Evolutionary conservation across 2,888 invertebrate genomes (phyloP).

Genomic region (Chrysotoxum bicinctum): DNA sequence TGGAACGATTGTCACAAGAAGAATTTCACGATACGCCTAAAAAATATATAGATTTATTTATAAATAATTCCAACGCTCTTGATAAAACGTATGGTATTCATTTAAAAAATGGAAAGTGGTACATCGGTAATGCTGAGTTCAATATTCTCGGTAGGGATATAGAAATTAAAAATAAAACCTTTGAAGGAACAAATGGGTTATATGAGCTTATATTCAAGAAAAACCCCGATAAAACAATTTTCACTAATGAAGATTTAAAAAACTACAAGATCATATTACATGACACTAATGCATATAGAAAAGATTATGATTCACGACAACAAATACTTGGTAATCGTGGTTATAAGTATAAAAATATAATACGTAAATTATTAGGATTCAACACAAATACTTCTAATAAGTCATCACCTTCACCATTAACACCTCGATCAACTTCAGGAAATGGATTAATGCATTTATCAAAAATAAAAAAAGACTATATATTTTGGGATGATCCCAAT

Average conservation of each 20-base stretch:
- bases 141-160: neutral
- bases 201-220: conserved; percentile 8
- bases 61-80: neutral
- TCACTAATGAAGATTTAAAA: no score
- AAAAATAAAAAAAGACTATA: no score
- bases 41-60: conserved; percentile 1
- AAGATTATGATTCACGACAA: conserved; percentile 17
- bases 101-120: neutral
- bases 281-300: conserved; percentile 36
- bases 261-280: no score
- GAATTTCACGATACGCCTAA: neutral
- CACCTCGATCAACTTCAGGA: neutral
- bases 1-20: neutral
- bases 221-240: neutral
- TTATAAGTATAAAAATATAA: conserved; percentile 26
- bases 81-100: neutral
- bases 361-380: conserved; percentile 7
- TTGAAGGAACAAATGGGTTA: neutral
- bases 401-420: neutral
- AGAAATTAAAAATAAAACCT: no score
- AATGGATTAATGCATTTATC: conserved; percentile 17
- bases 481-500: no score
- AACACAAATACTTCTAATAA: neutral
- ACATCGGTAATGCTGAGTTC: neutral
- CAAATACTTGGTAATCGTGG: conserved; percentile 41